phyloP scores from a whole-genome alignment of 2,797 vertebrate genomes.

The Smutsia gigantea region DNA sequence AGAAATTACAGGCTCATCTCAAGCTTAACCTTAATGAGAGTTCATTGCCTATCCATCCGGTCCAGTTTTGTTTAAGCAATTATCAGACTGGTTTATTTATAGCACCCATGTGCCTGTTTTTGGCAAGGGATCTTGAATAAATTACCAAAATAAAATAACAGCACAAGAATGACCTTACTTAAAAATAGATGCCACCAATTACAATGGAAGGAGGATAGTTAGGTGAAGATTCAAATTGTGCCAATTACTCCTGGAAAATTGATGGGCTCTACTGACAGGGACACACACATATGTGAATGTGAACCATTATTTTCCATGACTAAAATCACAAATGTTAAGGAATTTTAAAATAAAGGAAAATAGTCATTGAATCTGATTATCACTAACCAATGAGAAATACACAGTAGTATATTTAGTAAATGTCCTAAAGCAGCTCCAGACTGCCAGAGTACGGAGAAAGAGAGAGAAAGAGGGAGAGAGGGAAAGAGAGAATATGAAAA shows the following conservation, averaged over 20 bases:
- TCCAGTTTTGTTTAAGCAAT: conserved; percentile 60
- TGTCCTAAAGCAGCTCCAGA: neutral
- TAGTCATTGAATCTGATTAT: neutral
- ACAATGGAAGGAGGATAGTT: conserved; percentile 42
- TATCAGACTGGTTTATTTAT: conserved; percentile 64
- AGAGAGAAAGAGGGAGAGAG: neutral
- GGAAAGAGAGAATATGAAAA: neutral
- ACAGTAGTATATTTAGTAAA: conserved; percentile 22
- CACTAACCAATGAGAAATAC: neutral
- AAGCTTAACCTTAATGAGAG: conserved; percentile 14
- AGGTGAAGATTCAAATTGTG: conserved; percentile 17
- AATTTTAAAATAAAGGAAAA: neutral
- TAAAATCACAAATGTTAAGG: conserved; percentile 43
- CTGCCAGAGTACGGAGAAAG: neutral
- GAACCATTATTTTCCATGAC: conserved; percentile 47
- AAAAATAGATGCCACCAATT: conserved; percentile 67
- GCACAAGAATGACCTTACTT: conserved; percentile 51
- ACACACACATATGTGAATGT: neutral
- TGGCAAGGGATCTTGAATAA: conserved; percentile 32
- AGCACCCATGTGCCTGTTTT: conserved; percentile 13
- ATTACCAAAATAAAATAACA: conserved; percentile 55
- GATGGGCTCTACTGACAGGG: neutral
- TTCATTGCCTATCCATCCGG: neutral
- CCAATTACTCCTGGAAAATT: conserved; percentile 36
- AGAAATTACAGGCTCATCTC: neutral